Evolutionary conservation across 2,797 vertebrate genomes (phyloP).

Genomic region (Chaunax sp.): DNA sequence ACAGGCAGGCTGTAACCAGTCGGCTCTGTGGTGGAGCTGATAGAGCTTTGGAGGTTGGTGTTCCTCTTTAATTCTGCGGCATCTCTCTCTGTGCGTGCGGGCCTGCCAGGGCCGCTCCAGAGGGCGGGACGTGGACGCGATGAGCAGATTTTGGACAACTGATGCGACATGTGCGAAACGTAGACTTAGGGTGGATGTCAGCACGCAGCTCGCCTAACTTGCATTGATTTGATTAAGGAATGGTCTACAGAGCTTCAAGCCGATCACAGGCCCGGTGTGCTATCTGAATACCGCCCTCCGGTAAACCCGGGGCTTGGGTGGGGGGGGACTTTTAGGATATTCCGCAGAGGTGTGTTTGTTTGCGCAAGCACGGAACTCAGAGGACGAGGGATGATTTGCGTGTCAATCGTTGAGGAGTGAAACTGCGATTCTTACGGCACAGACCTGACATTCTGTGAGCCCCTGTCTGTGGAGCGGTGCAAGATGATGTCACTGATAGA

Average conservation of each 20-base stretch:
- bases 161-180: conserved; percentile 49
- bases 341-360: conserved; percentile 69
- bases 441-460: background rate
- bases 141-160: conserved; percentile 58
- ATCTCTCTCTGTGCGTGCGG: conserved; percentile 60
- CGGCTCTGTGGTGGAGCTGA: conserved; percentile 2
- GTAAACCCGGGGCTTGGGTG: conserved; percentile 34
- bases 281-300: conserved; percentile 47
- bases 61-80: conserved; percentile 81
- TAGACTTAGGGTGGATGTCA: conserved; percentile 4
- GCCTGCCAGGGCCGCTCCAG: conserved; percentile 49
- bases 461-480: conserved; percentile 13
- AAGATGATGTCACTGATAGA: conserved; percentile 86
- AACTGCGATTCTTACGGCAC: conserved; percentile 4
- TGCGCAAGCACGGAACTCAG: conserved; percentile 59
- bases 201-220: conserved; percentile 29
- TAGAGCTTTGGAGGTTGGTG: conserved; percentile 37
- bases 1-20: background rate
- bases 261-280: conserved; percentile 5
- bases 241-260: conserved; percentile 14
- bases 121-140: conserved; percentile 72
- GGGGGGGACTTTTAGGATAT: conserved; percentile 47
- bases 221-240: conserved; percentile 28
- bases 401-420: conserved; percentile 20
- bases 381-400: conserved; percentile 33